These are phyloP conservation scores for Chrysolina oricalcia DNA, from an alignment of 2,888 invertebrate species.

Conservation along the genomic window DNA sequence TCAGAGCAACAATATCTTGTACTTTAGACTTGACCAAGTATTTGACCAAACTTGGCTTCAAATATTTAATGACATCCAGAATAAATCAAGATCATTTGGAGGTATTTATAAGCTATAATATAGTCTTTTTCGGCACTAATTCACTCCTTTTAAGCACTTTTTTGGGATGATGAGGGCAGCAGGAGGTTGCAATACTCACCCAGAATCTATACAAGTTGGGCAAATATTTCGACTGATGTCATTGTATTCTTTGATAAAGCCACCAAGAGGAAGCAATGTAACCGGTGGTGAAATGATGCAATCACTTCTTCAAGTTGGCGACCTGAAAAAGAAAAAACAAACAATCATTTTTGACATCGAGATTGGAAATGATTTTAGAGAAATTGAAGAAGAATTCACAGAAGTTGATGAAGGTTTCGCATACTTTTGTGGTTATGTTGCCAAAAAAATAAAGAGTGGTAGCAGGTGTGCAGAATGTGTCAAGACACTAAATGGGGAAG, in stretches of 20 bases:
- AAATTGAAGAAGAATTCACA: background rate
- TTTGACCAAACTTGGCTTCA: background rate
- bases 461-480: background rate
- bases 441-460: background rate
- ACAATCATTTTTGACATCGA: background rate
- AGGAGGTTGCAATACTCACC: too few relatives aligned
- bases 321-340: background rate
- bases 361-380: background rate
- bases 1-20: slow-evolving; percentile 12
- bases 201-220: too few relatives aligned
- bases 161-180: background rate
- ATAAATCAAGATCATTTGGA: background rate
- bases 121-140: background rate
- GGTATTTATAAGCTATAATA: background rate
- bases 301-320: background rate
- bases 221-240: slow-evolving; percentile 15
- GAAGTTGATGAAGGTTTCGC: slow-evolving; percentile 13
- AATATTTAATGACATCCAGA: slow-evolving; percentile 14
- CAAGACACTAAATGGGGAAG: background rate
- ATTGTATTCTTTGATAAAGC: background rate
- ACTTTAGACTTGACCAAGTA: background rate
- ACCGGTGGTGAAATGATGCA: slow-evolving; percentile 19
- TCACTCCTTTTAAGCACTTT: background rate
- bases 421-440: slow-evolving; percentile 21
- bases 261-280: background rate